Percentiles rank a stretch among this genome's conserved stretches.
Conservation (phyloP, 1,140 invertebrate genomes). For the Muscidifurax raptorellus region DNA sequence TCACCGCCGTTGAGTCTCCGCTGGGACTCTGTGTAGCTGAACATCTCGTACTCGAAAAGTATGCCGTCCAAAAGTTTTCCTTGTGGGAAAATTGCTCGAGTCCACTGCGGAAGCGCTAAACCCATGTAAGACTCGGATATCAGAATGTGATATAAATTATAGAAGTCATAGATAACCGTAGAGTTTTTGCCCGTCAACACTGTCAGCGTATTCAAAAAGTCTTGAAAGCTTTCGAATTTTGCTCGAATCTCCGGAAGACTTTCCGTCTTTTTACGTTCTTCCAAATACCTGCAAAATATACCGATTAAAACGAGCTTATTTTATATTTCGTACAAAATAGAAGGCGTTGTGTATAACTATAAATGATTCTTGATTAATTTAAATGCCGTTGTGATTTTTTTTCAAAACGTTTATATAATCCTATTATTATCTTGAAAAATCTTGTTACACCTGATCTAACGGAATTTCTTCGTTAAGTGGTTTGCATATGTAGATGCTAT, state of each 20-base stretch:
- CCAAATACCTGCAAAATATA: slow-evolving; percentile 47
- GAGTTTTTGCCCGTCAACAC: slow-evolving; percentile 61
- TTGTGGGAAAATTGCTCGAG: slow-evolving; percentile 61
- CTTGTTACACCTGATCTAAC: too few relatives aligned
- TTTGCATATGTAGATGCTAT: too few relatives aligned
- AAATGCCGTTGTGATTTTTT: too few relatives aligned
- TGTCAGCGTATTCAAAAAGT: slow-evolving; percentile 58
- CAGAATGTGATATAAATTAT: slow-evolving; percentile 64
- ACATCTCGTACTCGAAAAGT: slow-evolving; percentile 69
- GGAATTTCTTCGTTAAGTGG: too few relatives aligned
- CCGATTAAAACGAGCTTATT: background rate
- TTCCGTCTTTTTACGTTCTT: slow-evolving; percentile 35
- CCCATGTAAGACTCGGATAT: slow-evolving; percentile 57
- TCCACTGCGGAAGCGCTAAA: slow-evolving; percentile 63
- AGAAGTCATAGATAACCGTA: slow-evolving; percentile 53
- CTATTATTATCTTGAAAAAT: too few relatives aligned
- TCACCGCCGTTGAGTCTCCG: slow-evolving; percentile 47
- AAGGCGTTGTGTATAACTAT: too few relatives aligned
- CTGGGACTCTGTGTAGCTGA: slow-evolving; percentile 68
- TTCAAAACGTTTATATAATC: too few relatives aligned
- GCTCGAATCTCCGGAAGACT: slow-evolving; percentile 14
- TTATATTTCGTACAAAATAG: too few relatives aligned
- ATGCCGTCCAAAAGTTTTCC: slow-evolving; percentile 55
- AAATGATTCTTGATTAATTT: too few relatives aligned
- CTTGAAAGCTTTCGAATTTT: background rate